These are phyloP conservation scores for Pogonomyrmex californicus DNA, from an alignment of 1,140 invertebrate genomes.

Conservation along the genomic window DNA sequence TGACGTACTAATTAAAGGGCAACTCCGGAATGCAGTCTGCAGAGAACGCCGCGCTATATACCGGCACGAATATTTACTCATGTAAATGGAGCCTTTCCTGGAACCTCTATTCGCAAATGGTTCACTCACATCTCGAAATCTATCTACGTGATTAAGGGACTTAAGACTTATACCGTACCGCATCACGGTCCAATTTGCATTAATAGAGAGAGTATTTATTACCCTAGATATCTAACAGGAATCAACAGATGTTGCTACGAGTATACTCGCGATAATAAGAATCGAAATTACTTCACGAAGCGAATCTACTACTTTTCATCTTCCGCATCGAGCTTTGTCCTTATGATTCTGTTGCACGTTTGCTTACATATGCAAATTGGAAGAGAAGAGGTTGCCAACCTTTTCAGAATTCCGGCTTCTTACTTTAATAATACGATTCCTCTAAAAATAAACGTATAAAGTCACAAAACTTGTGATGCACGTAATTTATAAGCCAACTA, in stretches of 20 bases:
- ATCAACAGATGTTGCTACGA: not conserved
- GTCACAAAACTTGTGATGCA: constrained; percentile 1
- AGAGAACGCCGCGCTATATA: constrained; percentile 60
- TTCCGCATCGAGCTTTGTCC: not conserved
- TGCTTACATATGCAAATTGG: constrained; percentile 27
- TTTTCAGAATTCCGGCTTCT: not conserved
- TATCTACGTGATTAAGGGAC: constrained; percentile 67
- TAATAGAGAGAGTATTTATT: constrained; percentile 46
- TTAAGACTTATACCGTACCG: constrained; percentile 59
- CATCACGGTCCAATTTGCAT: constrained; percentile 60
- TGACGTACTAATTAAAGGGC: constrained; percentile 78
- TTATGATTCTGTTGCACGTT: constrained; percentile 1
- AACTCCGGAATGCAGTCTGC: constrained; percentile 71
- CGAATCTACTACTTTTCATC: not conserved
- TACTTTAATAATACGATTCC: not conserved
- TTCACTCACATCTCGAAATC: constrained; percentile 67
- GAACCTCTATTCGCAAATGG: constrained; percentile 62
- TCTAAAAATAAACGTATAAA: not conserved
- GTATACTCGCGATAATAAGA: not conserved
- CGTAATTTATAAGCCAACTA: not conserved
- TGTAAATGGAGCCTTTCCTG: constrained; percentile 72
- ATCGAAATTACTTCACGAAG: not conserved
- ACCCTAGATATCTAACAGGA: constrained; percentile 11
- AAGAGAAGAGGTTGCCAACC: constrained; percentile 2
- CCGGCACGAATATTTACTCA: constrained; percentile 66